Evolutionary conservation across 2,888 invertebrate genomes (phyloP).

Genomic region (Hypomecis atomaria): DNA sequence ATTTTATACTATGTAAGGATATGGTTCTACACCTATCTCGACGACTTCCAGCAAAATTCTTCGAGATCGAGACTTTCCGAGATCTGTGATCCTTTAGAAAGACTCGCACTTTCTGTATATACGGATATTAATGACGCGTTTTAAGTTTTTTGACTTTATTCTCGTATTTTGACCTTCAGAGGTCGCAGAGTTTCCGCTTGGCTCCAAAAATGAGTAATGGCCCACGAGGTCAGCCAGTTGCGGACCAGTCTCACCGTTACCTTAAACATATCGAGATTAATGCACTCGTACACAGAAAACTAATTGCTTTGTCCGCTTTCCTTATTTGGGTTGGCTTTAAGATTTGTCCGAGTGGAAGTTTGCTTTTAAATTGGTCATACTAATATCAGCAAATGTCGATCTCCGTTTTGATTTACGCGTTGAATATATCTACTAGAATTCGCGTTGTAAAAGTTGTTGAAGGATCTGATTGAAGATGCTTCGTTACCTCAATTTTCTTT

Average conservation of each 20-base stretch:
- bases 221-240: constrained; percentile 21
- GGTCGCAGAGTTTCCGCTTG: constrained; percentile 35
- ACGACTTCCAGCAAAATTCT: background rate
- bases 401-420: too few relatives aligned
- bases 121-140: background rate
- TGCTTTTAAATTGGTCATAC: too few relatives aligned
- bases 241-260: constrained; percentile 27
- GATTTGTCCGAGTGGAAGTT: too few relatives aligned
- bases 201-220: constrained; percentile 20
- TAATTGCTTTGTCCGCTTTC: constrained; percentile 7
- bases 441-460: too few relatives aligned
- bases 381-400: too few relatives aligned
- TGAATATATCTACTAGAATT: too few relatives aligned
- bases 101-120: background rate
- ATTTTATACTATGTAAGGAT: too few relatives aligned
- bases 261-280: constrained; percentile 19
- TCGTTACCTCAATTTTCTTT: too few relatives aligned
- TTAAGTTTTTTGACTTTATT: background rate
- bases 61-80: background rate
- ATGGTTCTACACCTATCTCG: background rate
- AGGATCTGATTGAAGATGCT: too few relatives aligned
- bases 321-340: background rate
- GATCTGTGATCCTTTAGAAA: background rate
- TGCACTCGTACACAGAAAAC: constrained; percentile 9
- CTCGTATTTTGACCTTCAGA: constrained; percentile 35